Conservation (phyloP, 2,888 invertebrate genomes). For the Drosophila lacicola region DNA sequence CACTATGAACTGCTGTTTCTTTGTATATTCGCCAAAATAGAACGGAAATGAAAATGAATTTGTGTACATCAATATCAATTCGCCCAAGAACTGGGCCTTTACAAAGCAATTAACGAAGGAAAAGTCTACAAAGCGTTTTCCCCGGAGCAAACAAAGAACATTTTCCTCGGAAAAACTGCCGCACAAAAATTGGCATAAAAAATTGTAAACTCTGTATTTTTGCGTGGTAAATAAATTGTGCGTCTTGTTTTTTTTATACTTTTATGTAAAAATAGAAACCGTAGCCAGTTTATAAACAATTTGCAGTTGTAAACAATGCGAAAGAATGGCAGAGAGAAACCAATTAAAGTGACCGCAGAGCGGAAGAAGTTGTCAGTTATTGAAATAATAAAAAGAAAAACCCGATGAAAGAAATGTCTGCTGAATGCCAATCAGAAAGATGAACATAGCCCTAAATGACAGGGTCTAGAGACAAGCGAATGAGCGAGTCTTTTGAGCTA, state of each 20-base stretch:
- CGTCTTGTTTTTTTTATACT: neutral
- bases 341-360: slow-evolving; percentile 42
- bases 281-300: slow-evolving; percentile 43
- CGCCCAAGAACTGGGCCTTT: slow-evolving; percentile 6
- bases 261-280: slow-evolving; percentile 8
- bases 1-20: neutral
- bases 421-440: slow-evolving; percentile 65
- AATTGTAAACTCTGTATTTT: slow-evolving; percentile 26
- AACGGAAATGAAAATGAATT: neutral
- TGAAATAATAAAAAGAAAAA: neutral
- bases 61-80: neutral
- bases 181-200: slow-evolving; percentile 13
- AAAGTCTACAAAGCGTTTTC: slow-evolving; percentile 12
- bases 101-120: slow-evolving; percentile 2
- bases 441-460: slow-evolving; percentile 24
- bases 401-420: slow-evolving; percentile 49
- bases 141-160: slow-evolving; percentile 13
- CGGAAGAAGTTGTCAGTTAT: slow-evolving; percentile 57
- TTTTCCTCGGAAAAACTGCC: slow-evolving; percentile 8
- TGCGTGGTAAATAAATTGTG: slow-evolving; percentile 26
- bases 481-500: slow-evolving; percentile 25
- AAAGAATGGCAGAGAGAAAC: slow-evolving; percentile 23
- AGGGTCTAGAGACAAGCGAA: slow-evolving; percentile 18
- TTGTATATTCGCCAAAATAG: neutral
- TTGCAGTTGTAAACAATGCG: slow-evolving; percentile 42